Conservation (phyloP, 1,140 invertebrate genomes). For the Eciton burchellii region DNA sequence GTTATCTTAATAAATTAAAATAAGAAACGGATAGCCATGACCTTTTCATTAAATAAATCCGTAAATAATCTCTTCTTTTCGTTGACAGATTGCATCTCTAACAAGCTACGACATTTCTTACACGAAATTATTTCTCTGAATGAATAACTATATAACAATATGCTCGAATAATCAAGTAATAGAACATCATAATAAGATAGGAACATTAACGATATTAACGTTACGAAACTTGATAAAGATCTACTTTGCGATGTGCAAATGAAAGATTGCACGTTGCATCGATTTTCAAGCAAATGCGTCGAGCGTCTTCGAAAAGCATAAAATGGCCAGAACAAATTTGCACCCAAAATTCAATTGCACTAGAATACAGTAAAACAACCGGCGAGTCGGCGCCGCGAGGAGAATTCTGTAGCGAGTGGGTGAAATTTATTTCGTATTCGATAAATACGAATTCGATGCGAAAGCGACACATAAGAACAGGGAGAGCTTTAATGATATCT, state of each 20-base stretch:
- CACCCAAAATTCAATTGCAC: conserved; percentile 54
- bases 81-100: neutral
- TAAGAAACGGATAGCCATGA: neutral
- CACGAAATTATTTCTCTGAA: neutral
- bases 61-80: neutral
- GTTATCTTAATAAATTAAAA: conserved; percentile 4
- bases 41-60: neutral
- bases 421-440: conserved; percentile 48
- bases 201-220: neutral
- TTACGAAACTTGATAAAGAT: conserved; percentile 6
- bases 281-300: conserved; percentile 36
- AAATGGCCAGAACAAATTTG: conserved; percentile 46
- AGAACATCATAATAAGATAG: neutral
- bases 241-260: neutral
- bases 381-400: conserved; percentile 40
- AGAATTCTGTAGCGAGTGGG: conserved; percentile 25
- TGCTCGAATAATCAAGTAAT: neutral
- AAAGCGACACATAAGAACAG: conserved; percentile 14
- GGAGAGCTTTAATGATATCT: neutral
- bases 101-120: neutral
- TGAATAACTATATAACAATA: neutral
- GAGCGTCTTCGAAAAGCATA: conserved; percentile 40
- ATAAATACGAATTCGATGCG: conserved; percentile 24
- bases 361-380: conserved; percentile 45
- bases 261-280: conserved; percentile 18